Percentiles rank a stretch among this genome's conserved stretches.
Conservation (phyloP, 2,888 invertebrate genomes). For the Labia minor region DNA sequence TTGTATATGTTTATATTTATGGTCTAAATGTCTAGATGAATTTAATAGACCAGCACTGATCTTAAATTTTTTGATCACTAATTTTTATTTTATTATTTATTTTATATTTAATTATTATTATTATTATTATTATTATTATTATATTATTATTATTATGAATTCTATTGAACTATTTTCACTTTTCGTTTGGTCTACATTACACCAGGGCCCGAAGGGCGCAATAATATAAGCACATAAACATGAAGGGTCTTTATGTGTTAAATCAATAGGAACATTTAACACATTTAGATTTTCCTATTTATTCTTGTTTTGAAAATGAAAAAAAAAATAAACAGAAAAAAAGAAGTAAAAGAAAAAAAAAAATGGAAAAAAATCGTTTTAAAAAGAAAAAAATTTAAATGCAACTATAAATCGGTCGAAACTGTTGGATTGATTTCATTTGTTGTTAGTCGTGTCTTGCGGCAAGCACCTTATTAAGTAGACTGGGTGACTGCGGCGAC, state of each 20-base stretch:
- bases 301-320: background rate
- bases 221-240: background rate
- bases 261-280: background rate
- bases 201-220: background rate
- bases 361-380: background rate
- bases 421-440: background rate
- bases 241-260: slow-evolving; percentile 4
- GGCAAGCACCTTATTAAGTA: background rate
- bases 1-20: background rate
- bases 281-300: background rate
- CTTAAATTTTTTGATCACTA: background rate
- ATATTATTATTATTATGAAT: too few relatives aligned
- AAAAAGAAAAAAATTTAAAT: background rate
- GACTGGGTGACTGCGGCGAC: background rate
- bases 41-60: background rate
- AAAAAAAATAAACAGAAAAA: background rate
- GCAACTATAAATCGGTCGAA: slow-evolving; percentile 3
- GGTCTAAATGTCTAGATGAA: background rate
- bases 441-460: slow-evolving; percentile 13
- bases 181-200: background rate
- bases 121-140: too few relatives aligned
- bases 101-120: slow-evolving; percentile 1
- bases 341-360: background rate
- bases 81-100: slow-evolving; percentile 5
- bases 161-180: background rate